Base-by-base conservation (phyloP, 2,888 invertebrate genomes). In the Scaptomyza polygonia region DNA sequence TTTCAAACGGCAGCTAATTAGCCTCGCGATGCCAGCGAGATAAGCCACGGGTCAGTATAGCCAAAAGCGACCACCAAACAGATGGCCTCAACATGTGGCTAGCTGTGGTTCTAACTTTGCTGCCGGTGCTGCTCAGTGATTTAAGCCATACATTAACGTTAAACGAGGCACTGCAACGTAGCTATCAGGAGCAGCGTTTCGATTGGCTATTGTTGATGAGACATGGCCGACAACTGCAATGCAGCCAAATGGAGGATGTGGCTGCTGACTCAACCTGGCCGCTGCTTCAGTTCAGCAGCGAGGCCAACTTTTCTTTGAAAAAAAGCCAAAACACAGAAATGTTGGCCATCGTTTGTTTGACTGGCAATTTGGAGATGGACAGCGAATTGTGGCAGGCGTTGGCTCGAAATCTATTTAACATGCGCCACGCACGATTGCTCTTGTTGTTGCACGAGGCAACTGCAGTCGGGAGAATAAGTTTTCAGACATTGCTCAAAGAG, bases 341-440 rank as follows among this genome's bases (percentile, higher is more conserved):
- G 59, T 8, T 86, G 39, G 82, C 67, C 0, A 11, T 86, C 0
- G 34, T 81, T 1, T 78, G 79, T 34, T 39, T 55, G 25, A 67
- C 54, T 3, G 64, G 55, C 0, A 43, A 54, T 5, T 7, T 2
- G 7, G 11, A 34, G 1, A 30, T 47, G 48, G 62, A 86, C 43
- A 5, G 21, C 39, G 57, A 71, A 14, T 16, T 76, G 34, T 86
- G 81, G 79, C 63, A 65, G 29, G 54, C 73, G 0, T 44, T 82
- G 53, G 79, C 73, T 9, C 29, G 11, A 14, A 76, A 67, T 64
- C 62, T 87, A 3, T 12, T 57, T 12, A 76, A 86, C 39, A 86
- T 83, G 79, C 65, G 86, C 0, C 68, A 81, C 8, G 54, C 65
- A 7, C 48, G 85, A 1, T 16, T 82, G 11, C 14, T 78, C 5